phyloP scores from a whole-genome alignment of 1,140 invertebrate species.

The Oedothorax gibbosus region DNA sequence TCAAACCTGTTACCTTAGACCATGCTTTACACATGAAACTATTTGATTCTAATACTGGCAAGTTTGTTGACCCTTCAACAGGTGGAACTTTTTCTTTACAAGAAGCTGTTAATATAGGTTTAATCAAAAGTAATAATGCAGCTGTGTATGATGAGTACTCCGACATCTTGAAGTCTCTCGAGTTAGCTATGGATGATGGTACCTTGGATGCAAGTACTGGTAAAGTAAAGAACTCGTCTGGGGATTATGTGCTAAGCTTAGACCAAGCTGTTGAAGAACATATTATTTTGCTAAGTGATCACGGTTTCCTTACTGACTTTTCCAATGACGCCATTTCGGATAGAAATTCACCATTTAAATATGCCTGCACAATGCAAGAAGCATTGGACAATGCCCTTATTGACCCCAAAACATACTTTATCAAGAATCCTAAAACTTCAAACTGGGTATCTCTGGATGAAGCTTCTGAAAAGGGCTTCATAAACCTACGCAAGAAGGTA shows the following conservation, averaged over 20 bases:
- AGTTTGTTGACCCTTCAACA: slow-evolving; percentile 80
- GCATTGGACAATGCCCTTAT: slow-evolving; percentile 80
- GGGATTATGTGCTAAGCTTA: slow-evolving; percentile 78
- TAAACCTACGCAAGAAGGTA: slow-evolving; percentile 78
- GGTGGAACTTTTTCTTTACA: slow-evolving; percentile 79
- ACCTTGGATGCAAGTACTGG: slow-evolving; percentile 82
- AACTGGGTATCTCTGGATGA: slow-evolving; percentile 79
- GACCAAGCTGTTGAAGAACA: slow-evolving; percentile 79
- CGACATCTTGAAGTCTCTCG: slow-evolving; percentile 78
- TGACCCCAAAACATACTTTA: slow-evolving; percentile 78
- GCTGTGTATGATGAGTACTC: slow-evolving; percentile 81
- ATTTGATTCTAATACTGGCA: slow-evolving; percentile 81
- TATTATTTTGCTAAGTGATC: slow-evolving; percentile 78
- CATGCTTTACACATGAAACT: slow-evolving; percentile 82
- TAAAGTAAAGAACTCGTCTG: slow-evolving; percentile 81
- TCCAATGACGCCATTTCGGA: slow-evolving; percentile 69
- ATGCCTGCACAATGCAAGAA: slow-evolving; percentile 78
- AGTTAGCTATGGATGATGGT: slow-evolving; percentile 81
- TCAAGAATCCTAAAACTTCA: slow-evolving; percentile 77
- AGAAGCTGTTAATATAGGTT: slow-evolving; percentile 78
- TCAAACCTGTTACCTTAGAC: slow-evolving; percentile 79
- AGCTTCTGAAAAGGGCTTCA: slow-evolving; percentile 78
- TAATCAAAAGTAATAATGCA: slow-evolving; percentile 82
- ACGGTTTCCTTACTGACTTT: slow-evolving; percentile 79
- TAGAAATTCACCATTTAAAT: slow-evolving; percentile 77